A percentile compares a stretch with the other conserved stretches of the same genome.
Conservation (phyloP, 2,797 vertebrate species). For the Triplophysa yarkandensis region DNA sequence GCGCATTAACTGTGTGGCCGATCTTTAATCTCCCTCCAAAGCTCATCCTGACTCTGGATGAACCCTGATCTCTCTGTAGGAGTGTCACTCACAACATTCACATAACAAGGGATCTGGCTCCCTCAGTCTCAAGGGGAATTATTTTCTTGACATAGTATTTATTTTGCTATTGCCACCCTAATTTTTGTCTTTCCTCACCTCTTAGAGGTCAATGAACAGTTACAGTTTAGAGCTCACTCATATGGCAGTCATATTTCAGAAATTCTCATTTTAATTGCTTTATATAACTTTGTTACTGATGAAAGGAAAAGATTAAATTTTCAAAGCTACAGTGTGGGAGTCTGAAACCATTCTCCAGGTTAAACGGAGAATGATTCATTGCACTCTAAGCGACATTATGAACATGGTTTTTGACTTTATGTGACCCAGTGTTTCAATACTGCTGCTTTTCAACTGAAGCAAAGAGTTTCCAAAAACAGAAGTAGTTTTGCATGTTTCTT, state of each 20-base stretch:
- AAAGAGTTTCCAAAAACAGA: not conserved
- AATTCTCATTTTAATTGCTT: constrained; percentile 29
- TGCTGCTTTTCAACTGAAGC: not conserved
- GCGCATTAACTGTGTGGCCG: constrained; percentile 30
- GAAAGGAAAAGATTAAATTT: constrained; percentile 8
- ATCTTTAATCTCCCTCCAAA: constrained; percentile 41
- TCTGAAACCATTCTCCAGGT: not conserved
- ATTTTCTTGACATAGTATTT: not conserved
- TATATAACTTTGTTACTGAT: constrained; percentile 24
- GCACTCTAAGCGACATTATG: not conserved
- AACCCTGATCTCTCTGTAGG: constrained; percentile 36
- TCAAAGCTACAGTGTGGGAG: not conserved
- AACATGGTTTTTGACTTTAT: not conserved
- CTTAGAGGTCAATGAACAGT: not conserved
- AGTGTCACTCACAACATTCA: constrained; percentile 30
- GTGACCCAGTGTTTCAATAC: constrained; percentile 4
- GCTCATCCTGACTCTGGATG: constrained; percentile 40
- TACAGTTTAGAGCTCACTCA: not conserved
- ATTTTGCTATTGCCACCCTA: not conserved
- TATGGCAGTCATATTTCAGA: constrained; percentile 3
- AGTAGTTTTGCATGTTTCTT: not conserved
- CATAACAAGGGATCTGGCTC: constrained; percentile 20
- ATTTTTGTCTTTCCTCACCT: constrained; percentile 1
- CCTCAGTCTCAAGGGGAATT: not conserved
- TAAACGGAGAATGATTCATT: not conserved